A percentile compares a stretch with the other conserved stretches of the same genome.
phyloP scores from a whole-genome alignment of 2,888 invertebrate genomes.

The Barypeithes pellucidus region DNA sequence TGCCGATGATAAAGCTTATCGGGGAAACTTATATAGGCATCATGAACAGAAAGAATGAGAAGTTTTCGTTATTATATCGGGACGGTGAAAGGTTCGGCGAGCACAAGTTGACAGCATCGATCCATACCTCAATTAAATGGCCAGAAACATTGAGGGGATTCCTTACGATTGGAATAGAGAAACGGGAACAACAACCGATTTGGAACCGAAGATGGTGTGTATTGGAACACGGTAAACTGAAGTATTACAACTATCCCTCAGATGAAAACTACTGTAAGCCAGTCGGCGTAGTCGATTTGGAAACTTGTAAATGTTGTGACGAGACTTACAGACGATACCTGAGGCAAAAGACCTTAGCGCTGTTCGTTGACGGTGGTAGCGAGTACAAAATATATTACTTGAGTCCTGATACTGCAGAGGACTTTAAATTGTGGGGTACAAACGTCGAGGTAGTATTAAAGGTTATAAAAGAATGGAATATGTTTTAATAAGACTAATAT shows the following conservation, averaged over 20 bases:
- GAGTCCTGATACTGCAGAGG: conserved; percentile 25
- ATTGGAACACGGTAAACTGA: conserved; percentile 7
- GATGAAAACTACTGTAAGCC: conserved; percentile 29
- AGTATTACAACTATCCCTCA: conserved; percentile 23
- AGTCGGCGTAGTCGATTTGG: conserved; percentile 4
- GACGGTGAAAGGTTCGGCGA: background rate
- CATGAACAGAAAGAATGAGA: conserved; percentile 16
- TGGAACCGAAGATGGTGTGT: conserved; percentile 40
- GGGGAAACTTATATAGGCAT: conserved; percentile 31
- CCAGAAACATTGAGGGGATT: conserved; percentile 20
- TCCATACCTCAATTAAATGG: conserved; percentile 26
- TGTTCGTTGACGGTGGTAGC: background rate
- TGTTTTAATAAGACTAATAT: conserved; percentile 1
- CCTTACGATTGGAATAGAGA: conserved; percentile 26
- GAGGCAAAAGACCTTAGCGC: conserved; percentile 6
- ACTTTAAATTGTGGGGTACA: conserved; percentile 11
- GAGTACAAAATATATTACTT: conserved; percentile 13
- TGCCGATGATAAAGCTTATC: conserved; percentile 28
- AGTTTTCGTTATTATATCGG: background rate
- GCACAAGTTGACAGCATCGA: conserved; percentile 19
- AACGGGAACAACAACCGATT: conserved; percentile 10
- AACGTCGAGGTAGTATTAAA: conserved; percentile 3
- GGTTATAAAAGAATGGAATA: conserved; percentile 23
- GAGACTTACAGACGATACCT: conserved; percentile 10
- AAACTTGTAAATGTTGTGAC: conserved; percentile 14